Percentiles rank a stretch among this genome's conserved stretches.
Evolutionary conservation across 2,797 vertebrate genomes (phyloP).

Genomic region (Cynopterus sphinx): DNA sequence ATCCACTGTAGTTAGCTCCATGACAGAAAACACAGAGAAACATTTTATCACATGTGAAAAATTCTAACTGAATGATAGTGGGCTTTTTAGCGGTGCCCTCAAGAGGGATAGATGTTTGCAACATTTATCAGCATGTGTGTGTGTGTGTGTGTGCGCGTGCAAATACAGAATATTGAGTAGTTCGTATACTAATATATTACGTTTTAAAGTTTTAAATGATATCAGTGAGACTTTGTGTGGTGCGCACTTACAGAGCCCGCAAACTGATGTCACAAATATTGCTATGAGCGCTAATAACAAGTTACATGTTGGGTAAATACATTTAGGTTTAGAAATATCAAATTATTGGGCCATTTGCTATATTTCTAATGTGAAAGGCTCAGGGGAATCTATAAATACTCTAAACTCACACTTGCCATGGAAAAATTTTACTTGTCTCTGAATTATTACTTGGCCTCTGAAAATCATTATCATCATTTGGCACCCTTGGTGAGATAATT

Average conservation of each 20-base stretch:
- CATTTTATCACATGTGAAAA: slow-evolving; percentile 30
- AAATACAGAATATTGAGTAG: background rate
- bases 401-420: slow-evolving; percentile 70
- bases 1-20: background rate
- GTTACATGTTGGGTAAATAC: slow-evolving; percentile 54
- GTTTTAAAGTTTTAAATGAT: background rate
- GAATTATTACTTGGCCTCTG: slow-evolving; percentile 76
- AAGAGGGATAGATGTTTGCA: background rate
- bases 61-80: slow-evolving; percentile 9
- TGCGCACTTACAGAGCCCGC: background rate
- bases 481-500: slow-evolving; percentile 78
- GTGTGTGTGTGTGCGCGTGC: background rate
- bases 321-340: slow-evolving; percentile 66
- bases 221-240: background rate
- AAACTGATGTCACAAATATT: slow-evolving; percentile 28
- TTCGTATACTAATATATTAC: background rate
- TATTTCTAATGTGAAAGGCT: slow-evolving; percentile 71
- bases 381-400: slow-evolving; percentile 72
- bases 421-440: slow-evolving; percentile 72
- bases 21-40: slow-evolving; percentile 49
- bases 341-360: slow-evolving; percentile 74
- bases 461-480: slow-evolving; percentile 78
- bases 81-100: background rate
- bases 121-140: background rate
- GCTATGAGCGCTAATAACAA: slow-evolving; percentile 46